Evolutionary conservation across 2,797 vertebrate genomes (phyloP), one percentile per base, ranked within the genome.

Genomic region (Epinephelus malabaricus): DNA sequence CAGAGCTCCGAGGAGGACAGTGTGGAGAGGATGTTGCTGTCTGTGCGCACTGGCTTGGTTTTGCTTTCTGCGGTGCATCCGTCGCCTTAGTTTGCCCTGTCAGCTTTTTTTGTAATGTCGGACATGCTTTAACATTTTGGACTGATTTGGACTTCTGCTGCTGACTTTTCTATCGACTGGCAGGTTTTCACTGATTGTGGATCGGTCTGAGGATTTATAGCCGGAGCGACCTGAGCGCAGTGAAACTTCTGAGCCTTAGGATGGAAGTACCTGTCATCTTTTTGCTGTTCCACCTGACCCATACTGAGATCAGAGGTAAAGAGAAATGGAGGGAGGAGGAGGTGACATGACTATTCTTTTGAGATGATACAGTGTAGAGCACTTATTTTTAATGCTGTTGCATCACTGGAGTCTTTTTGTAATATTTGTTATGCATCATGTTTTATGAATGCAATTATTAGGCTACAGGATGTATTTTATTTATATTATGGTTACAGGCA

Each of bases 231-330:
- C 68, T 56, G 79, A 78, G 61, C 56, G 45, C 63, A 59, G 71
- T 61, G 5, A 76, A 81, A 76, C 61, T 82, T 83, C 8, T 11
- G 59, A 51, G 58, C 27, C 3, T 70, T 62, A 23, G 65, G 73
- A 86, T 92, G 88, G 69, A 90, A 30, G n/a, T 84, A 47, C 70
- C 81, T 66, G 85, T 85, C 59, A 2, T 91, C 56, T 2, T 90
- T 19, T 2, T 91, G 45, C 81, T 93, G 51, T 38, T 91, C 76
- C 85, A 90, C 61, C 8, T 91, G 69, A 82, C 43, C 14, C 66
- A 80, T 0, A 61, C 77, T 19, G 79, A 82, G 49, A 82, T 78
- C 1, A 79, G 25, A 92, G 92, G 92, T 93, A 88, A 74, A 69
- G 0, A n/a, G 1, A 51, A 38, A 25, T 1, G 5, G 2, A 27